Conservation (phyloP, 2,888 invertebrate species). For the Taphrorychus bicolor region DNA sequence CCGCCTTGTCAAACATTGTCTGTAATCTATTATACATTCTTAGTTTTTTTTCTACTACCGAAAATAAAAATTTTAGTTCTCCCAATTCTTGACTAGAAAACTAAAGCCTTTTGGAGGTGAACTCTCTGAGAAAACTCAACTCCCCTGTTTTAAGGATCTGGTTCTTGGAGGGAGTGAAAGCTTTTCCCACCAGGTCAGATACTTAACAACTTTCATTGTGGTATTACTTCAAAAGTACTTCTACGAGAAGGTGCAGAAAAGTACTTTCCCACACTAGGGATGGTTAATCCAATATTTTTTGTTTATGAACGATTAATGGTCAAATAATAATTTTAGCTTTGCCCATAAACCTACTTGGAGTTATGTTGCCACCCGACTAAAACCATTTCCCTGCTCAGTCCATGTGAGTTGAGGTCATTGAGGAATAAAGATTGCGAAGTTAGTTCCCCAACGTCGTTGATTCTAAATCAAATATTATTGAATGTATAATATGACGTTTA, state of each 20-base stretch:
- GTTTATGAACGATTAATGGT: background rate
- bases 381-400: conserved; percentile 80
- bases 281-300: background rate
- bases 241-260: no score
- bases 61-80: no score
- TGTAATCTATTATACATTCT: conserved; percentile 75
- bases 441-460: conserved; percentile 83
- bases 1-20: conserved; percentile 81
- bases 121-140: no score
- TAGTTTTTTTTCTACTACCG: no score
- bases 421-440: conserved; percentile 77
- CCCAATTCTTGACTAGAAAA: no score
- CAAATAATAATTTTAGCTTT: background rate
- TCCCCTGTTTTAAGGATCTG: no score
- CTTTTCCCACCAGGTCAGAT: no score
- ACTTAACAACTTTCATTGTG: no score
- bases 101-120: background rate
- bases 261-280: no score
- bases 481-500: background rate
- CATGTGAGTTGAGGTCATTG: conserved; percentile 84
- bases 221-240: no score
- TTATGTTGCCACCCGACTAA: conserved; percentile 85
- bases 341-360: conserved; percentile 62
- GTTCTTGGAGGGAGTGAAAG: no score
- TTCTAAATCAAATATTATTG: conserved; percentile 61